A percentile compares a stretch with the other conserved stretches of the same genome.
These are phyloP conservation scores for Rissa tridactyla DNA, from an alignment of 2,113 vertebrate species.

Conservation along the genomic window DNA sequence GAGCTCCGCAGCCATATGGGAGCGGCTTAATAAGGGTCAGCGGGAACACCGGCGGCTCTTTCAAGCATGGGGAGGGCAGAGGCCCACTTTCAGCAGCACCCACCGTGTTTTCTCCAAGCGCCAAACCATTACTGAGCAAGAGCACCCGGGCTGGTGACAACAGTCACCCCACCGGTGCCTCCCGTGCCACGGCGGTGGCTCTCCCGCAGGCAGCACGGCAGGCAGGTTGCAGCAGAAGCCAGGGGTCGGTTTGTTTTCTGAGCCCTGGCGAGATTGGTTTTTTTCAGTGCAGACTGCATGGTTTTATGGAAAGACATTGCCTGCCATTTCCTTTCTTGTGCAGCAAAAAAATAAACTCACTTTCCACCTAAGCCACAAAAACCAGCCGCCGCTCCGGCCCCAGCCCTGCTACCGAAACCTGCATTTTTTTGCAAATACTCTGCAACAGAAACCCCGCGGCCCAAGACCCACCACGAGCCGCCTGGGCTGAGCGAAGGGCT, in stretches of 20 bases:
- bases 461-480: accelerated
- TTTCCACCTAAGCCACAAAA: neutral
- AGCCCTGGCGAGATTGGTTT: neutral
- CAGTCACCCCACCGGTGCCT: neutral
- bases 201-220: accelerated
- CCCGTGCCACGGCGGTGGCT: neutral
- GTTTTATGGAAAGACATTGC: neutral
- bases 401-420: accelerated
- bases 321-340: neutral
- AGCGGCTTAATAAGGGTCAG: neutral
- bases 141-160: accelerated
- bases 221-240: neutral
- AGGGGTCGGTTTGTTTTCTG: neutral
- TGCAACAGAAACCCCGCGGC: accelerated
- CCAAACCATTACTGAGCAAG: neutral
- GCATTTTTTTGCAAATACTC: accelerated
- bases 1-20: neutral
- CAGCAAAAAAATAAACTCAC: neutral
- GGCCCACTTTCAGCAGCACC: neutral
- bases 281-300: accelerated
- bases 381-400: accelerated
- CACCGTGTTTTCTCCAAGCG: neutral
- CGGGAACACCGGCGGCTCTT: accelerated
- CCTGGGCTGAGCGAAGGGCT: neutral
- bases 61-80: neutral